A percentile compares a stretch with the other conserved stretches of the same genome.
Conservation (phyloP, 2,888 invertebrate genomes). For the Polylopha cassiicola region DNA sequence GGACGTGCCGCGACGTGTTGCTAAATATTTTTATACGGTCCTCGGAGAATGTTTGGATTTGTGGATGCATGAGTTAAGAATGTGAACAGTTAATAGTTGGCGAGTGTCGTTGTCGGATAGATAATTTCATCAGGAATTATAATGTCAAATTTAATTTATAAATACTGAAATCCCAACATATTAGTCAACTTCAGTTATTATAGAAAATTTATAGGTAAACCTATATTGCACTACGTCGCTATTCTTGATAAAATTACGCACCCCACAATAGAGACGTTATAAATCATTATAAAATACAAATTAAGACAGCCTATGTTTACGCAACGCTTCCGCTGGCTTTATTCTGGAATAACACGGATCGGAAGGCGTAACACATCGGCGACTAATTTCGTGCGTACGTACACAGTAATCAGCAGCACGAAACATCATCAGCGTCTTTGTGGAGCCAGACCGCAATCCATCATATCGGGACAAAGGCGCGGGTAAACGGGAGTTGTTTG, state of each 20-base stretch:
- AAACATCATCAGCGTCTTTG: constrained; percentile 67
- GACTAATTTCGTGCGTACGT: constrained; percentile 60
- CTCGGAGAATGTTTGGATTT: neutral
- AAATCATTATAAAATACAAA: constrained; percentile 62
- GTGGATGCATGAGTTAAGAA: neutral
- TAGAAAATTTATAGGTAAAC: too few species aligned
- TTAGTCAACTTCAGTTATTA: too few species aligned
- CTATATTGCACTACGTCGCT: constrained; percentile 8
- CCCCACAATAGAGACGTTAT: constrained; percentile 33
- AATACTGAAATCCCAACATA: too few species aligned
- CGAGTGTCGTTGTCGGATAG: too few species aligned
- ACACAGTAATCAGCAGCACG: constrained; percentile 66
- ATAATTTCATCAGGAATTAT: too few species aligned
- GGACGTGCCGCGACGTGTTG: constrained; percentile 46
- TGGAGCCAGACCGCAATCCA: constrained; percentile 68
- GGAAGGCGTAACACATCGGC: constrained; percentile 44
- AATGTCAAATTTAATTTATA: too few species aligned
- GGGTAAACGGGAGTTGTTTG: constrained; percentile 65
- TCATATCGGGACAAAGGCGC: constrained; percentile 69
- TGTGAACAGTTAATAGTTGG: neutral
- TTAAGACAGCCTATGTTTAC: constrained; percentile 53
- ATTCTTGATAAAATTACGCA: constrained; percentile 16
- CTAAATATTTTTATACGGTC: constrained; percentile 19
- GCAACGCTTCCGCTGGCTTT: constrained; percentile 47
- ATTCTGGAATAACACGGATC: constrained; percentile 29